A percentile compares a stretch with the other conserved stretches of the same genome.
Conservation (phyloP, 2,113 vertebrate genomes). For the Hydrolagus affinis region DNA sequence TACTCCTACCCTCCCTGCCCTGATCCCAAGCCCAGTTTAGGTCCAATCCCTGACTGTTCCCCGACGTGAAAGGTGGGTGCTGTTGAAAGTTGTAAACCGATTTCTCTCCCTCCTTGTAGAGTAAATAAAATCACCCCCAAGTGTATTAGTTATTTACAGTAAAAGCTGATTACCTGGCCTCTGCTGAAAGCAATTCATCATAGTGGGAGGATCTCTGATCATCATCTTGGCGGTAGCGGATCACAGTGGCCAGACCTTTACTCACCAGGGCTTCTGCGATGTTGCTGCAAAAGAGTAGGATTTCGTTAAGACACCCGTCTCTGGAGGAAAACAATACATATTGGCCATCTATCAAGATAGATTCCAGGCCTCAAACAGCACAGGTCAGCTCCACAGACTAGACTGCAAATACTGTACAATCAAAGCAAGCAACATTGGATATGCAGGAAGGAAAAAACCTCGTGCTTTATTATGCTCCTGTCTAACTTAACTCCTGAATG, state of each 20-base stretch:
- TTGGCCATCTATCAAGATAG: background rate
- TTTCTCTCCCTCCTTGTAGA: too few relatives aligned
- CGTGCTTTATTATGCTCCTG: background rate
- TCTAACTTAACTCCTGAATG: background rate
- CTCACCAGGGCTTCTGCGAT: constrained; percentile 91
- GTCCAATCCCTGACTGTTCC: background rate
- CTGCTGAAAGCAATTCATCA: constrained; percentile 84
- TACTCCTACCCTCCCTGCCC: too few relatives aligned
- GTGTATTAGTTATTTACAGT: constrained; percentile 33
- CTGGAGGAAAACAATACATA: background rate
- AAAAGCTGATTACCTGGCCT: constrained; percentile 67
- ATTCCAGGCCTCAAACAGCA: background rate
- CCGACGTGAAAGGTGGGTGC: background rate
- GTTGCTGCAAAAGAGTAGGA: constrained; percentile 62
- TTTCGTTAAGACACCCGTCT: background rate
- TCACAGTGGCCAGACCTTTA: constrained; percentile 87
- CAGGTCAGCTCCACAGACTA: background rate
- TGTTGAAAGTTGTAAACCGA: too few relatives aligned
- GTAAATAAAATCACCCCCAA: too few relatives aligned
- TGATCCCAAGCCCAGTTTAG: background rate
- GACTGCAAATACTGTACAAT: background rate
- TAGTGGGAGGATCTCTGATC: constrained; percentile 93
- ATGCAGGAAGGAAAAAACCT: background rate
- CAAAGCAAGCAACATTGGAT: background rate
- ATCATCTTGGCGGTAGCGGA: constrained; percentile 89